A percentile compares a stretch with the other conserved stretches of the same genome.
These are phyloP conservation scores for Kryptolebias marmoratus DNA, from an alignment of 2,113 vertebrate genomes.

Conservation along the genomic window DNA sequence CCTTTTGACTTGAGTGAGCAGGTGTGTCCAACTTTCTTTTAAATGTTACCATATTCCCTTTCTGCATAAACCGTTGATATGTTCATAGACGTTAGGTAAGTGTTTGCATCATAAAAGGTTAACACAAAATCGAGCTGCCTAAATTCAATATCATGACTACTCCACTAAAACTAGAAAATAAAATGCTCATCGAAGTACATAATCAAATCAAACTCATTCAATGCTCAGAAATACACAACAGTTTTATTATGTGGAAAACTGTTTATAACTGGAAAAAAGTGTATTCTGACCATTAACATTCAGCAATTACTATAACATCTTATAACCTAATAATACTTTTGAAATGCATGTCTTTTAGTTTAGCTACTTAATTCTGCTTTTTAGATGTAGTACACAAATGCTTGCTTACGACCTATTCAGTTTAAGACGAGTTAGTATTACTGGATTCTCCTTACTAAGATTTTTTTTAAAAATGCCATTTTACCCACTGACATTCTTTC, in stretches of 20 bases:
- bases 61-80: conserved; percentile 39
- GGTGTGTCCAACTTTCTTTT: not conserved
- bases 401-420: not conserved
- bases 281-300: conserved; percentile 16
- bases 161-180: not conserved
- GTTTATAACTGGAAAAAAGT: not conserved
- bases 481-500: not conserved
- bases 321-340: conserved; percentile 26
- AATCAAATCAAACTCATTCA: not conserved
- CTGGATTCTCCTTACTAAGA: not conserved
- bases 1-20: not conserved
- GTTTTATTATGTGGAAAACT: not conserved
- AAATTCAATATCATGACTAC: not conserved
- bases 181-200: conserved; percentile 25
- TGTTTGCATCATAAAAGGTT: not conserved
- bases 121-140: conserved; percentile 6
- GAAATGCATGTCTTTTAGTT: conserved; percentile 31
- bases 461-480: not conserved
- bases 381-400: not conserved
- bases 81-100: conserved; percentile 12
- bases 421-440: conserved; percentile 13
- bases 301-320: not conserved
- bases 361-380: conserved; percentile 2
- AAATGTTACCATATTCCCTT: not conserved
- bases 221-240: conserved; percentile 3